Base-by-base conservation (phyloP, 2,888 invertebrate species). In the Diplazon laetatorius region DNA sequence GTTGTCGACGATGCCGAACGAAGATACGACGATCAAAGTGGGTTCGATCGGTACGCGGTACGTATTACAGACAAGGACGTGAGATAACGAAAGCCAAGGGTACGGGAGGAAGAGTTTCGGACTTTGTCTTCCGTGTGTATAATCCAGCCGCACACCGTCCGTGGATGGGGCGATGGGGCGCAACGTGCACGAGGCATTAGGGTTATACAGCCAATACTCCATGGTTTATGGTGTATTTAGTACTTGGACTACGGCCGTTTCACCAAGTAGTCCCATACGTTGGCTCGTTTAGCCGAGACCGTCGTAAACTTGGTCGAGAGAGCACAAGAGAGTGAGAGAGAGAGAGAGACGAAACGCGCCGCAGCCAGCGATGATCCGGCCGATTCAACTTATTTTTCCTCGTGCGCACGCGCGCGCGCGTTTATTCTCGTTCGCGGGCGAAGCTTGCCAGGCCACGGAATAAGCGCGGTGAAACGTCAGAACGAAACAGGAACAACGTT, bases 191-290 rank as follows among this genome's bases (percentile, higher is more conserved):
- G 80, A 73, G 76, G 84, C 84, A 84, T 86, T 87, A 84, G 6
- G 82, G 83, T 76, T 84, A 85, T 86, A 82, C 85, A 82, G 83
- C 83, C 85, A 85, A 87, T 86, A 80, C 80, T 78, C 83, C 78
- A 82, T 87, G 84, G 84, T 87, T 87, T 87, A 87, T 87, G 84
- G 87, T 85, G 85, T 83, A 83, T 84, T 79, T 81, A 78, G 74
- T 86, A 83, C 83, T 81, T 50, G 75, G 78, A 80, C 83, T 83
- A 85, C 82, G 82, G 84, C 81, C 76, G 84, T 84, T 87, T 87
- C 85, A 84, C n/a, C n/a, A n/a, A n/a, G n/a, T 85, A 84, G 83
- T 76, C n/a, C 83, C 82, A 82, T 85, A 85, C 83, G 82, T 84
- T 84, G 82, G 71, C 39, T 57, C 46, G 66, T 16, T 55, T 66